Base-by-base conservation (phyloP, 2,888 invertebrate species). In the Microdon myrmicae region DNA sequence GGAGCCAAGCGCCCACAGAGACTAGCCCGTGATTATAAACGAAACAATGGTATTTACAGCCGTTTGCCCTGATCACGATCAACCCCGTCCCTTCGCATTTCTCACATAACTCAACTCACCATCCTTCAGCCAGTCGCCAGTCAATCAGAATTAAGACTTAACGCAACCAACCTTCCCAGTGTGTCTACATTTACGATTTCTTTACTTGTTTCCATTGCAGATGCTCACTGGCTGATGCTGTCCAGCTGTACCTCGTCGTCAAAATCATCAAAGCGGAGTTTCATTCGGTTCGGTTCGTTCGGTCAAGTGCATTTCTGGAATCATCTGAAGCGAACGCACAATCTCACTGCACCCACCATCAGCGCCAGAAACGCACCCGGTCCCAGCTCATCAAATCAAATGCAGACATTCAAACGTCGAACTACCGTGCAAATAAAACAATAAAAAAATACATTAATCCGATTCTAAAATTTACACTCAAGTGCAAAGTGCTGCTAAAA, bases 301-400 rank as follows among this genome's bases (percentile, higher is more conserved):
- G 64, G 64, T 64, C 64, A 64, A 64, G 64, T 64, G 58, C 64
- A 64, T 37, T 56, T 51, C 64, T 64, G 56, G 64, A 47, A 56
- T 56, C 64, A 53, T 47, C 43, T 23, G 34, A 10, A 34, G 49
- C 28, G 39, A 28, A 12, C 26, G 34, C 41, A 26, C 39, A n/a
- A n/a, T n/a, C n/a, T n/a, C n/a, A n/a, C n/a, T n/a, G n/a, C n/a
- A n/a, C n/a, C n/a, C n/a, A 37, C 25, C 43, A 43, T n/a, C 43
- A 41, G 14, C 43, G 26, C 7, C 7, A 31, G 2, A 10, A 23
- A n/a, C 14, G 2, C 19, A 64, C 51, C 53, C 51, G 47, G 58
- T 45, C 47, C 56, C 51, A 61, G 26, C 47, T 41, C 16, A 48
- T 19, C 26, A 22, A n/a, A 20, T 39, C 35, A 28, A 48, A 41